These are phyloP conservation scores for Hyla sarda DNA, from an alignment of 2,113 vertebrate genomes.

Conservation along the genomic window DNA sequence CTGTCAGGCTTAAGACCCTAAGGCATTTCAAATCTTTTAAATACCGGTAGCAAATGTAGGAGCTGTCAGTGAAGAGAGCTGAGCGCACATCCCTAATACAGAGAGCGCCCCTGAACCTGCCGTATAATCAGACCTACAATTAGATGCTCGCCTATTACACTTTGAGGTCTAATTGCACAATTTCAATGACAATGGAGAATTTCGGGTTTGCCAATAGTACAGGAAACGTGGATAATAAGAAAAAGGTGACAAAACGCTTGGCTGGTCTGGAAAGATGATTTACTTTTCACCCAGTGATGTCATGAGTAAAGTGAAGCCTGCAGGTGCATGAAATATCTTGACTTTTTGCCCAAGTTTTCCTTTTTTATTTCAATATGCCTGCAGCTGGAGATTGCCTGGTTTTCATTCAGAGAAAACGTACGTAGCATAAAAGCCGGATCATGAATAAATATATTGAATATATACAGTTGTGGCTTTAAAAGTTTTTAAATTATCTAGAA, in stretches of 20 bases:
- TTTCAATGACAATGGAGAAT: constrained; percentile 5
- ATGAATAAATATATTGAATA: no score
- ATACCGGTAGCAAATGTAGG: constrained; percentile 32
- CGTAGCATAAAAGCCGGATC: not conserved
- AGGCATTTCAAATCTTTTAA: constrained; percentile 46
- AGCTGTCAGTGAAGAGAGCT: constrained; percentile 37
- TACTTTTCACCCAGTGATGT: not conserved
- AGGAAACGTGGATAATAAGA: not conserved
- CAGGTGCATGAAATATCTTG: constrained; percentile 33
- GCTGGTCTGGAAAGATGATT: constrained; percentile 2
- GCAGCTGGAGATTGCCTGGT: not conserved
- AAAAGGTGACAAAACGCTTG: constrained; percentile 1
- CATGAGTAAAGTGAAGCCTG: constrained; percentile 3
- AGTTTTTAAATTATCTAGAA: no score
- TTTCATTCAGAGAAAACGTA: not conserved
- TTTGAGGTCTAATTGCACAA: constrained; percentile 37
- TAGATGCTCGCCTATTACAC: not conserved
- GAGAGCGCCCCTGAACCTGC: not conserved
- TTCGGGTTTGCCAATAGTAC: not conserved
- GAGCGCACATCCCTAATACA: not conserved
- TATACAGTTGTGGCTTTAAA: no score
- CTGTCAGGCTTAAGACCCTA: constrained; percentile 54
- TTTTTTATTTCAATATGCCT: not conserved
- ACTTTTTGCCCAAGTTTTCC: constrained; percentile 24
- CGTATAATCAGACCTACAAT: constrained; percentile 26